Percentiles rank a stretch among this genome's conserved stretches.
These are phyloP conservation scores for Urophycis tenuis DNA, from an alignment of 2,797 vertebrate species.

Conservation along the genomic window DNA sequence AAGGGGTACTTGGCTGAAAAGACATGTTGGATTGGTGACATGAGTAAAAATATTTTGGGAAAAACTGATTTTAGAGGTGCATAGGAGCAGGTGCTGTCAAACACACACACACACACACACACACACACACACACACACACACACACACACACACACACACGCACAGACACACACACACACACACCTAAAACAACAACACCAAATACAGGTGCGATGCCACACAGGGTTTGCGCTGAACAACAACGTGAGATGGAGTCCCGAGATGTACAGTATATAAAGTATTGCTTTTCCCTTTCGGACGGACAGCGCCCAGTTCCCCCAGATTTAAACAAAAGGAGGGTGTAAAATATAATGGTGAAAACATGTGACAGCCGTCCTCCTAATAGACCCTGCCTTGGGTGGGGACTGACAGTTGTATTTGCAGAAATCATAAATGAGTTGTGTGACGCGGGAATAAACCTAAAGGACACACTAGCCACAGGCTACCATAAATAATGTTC, in stretches of 20 bases:
- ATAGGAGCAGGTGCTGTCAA: background rate
- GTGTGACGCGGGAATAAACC: slow-evolving; percentile 37
- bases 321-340: background rate
- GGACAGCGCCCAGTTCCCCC: background rate
- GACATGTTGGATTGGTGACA: background rate
- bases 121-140: background rate
- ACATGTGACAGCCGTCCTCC: slow-evolving; percentile 37
- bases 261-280: background rate
- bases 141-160: background rate
- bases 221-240: no score
- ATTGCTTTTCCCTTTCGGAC: background rate
- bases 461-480: slow-evolving; percentile 20
- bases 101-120: background rate
- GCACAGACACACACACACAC: background rate
- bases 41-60: no score
- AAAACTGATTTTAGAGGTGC: no score
- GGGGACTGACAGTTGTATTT: slow-evolving; percentile 55
- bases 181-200: background rate
- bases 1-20: background rate
- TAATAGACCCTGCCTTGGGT: slow-evolving; percentile 41
- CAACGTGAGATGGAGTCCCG: background rate
- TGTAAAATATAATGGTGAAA: background rate
- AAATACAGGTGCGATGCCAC: background rate
- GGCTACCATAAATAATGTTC: slow-evolving; percentile 37
- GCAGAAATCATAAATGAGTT: slow-evolving; percentile 47